Base-by-base conservation (phyloP, 2,888 invertebrate species). In the Ichneumon xanthorius region DNA sequence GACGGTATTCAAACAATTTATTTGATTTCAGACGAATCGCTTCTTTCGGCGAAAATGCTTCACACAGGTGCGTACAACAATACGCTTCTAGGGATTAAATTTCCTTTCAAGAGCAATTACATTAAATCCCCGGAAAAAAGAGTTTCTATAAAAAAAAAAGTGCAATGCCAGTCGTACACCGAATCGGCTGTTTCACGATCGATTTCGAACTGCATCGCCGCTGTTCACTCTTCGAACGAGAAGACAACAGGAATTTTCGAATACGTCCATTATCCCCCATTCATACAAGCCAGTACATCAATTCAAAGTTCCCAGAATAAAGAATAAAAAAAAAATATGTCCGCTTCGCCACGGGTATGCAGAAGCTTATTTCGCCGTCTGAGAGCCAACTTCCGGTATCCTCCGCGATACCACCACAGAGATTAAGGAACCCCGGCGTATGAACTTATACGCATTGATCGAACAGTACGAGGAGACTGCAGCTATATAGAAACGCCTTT, bases 401-500 rank as follows among this genome's bases (percentile, higher is more conserved):
- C 6, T 63, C 33, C 2, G 63, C 30, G 22, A 4, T 26, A 58
- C 58, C 58, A 58, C 19, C 37, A 30, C 22, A n/a, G 22, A 40
- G 55, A 58, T 72, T 72, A 72, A 72, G 72, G 26, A 53, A 71
- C 9, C 48, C 1, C 26, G n/a, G 11, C 53, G 50, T 53, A 71
- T 53, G 71, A 71, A 53, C 71, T 71, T 71, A 30, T 53, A 53
- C 30, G 55, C n/a, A 50, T 9, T 45, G 37, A 61, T n/a, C n/a
- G 61, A 14, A 37, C 22, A 30, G 58, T 37, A 63, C 55, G 79
- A 78, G 45, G 40, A 48, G 45, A 68, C 19, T 4, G 68, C 33
- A 19, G 45, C 37, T 14, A n/a, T 50, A 50, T 45, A 65, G 77
- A 86, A 86, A 84, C 80, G 86, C 82, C 81, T 86, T 86, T 86